Evolutionary conservation across 2,797 vertebrate species (phyloP), one percentile per base, ranked within the genome.

Genomic region (Ptychadena robeensis): DNA sequence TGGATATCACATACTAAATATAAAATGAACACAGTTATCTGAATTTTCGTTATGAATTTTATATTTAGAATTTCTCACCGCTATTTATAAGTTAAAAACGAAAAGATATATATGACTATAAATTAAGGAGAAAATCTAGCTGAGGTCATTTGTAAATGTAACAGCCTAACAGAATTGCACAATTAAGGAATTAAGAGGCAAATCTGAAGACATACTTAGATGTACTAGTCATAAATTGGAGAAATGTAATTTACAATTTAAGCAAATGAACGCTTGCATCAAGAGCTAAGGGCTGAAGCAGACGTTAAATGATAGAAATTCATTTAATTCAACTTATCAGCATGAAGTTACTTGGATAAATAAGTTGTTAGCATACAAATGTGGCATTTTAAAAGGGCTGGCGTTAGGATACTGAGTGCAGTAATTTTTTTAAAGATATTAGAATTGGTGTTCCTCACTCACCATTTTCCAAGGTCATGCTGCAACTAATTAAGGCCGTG

Each of bases 171-270:
- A n/a, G 0, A 48, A 48, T 27, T 27, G 2, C 44, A 35, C n/a
- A 35, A 75, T 38, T 40, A 73, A 35, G 73, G n/a, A 31, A 64
- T 73, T 61, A 32, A 85, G 84, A 87, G 71, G 86, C 38, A 82
- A 85, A 76, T n/a, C 10, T 5, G 78, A 3, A 63, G 61, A 73
- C 37, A 15, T 48, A 48, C 40, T 48, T 48, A 87, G 25, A 66
- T 69, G 2, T 1, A 27, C 2, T 48, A 44, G 35, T 37, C 73
- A 68, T 82, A 86, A 82, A 77, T 30, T 9, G 71, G 37, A 71
- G 30, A 75, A 86, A 78, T 83, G 68, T 73, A 73, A 70, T 82
- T 85, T 85, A 86, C 85, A 86, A 68, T 82, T 87, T 86, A 64
- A 44, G 84, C 72, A 84, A 78, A 87, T 83, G 28, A 82, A 81